Evolutionary conservation across 2,888 invertebrate genomes (phyloP).

Genomic region (Trypoxylon attenuatum): DNA sequence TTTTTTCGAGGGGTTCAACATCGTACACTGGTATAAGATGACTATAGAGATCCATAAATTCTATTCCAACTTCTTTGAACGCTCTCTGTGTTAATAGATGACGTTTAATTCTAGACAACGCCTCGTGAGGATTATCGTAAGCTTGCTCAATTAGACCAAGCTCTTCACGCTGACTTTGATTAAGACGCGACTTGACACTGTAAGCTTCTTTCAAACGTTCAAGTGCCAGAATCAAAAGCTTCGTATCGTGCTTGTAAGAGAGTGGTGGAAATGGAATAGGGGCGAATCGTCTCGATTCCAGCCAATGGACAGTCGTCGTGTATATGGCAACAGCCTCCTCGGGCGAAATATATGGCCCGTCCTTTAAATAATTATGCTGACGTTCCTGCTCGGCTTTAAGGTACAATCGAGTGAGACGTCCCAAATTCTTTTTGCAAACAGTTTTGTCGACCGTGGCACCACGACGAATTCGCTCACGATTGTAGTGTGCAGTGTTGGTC

Average conservation of each 20-base stretch:
- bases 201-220: slow-evolving; percentile 98
- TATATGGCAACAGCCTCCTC: slow-evolving; percentile 99
- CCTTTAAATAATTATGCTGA: slow-evolving; percentile 99
- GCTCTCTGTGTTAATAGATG: slow-evolving; percentile 98
- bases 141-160: slow-evolving; percentile 99
- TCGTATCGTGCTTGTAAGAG: slow-evolving; percentile 99
- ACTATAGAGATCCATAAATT: slow-evolving; percentile 99
- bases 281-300: slow-evolving; percentile 98
- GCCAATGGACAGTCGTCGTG: slow-evolving; percentile 99
- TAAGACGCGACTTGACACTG: slow-evolving; percentile 96
- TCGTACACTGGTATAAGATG: slow-evolving; percentile 99
- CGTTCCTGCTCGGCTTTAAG: slow-evolving; percentile 99
- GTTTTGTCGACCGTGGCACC: slow-evolving; percentile 99
- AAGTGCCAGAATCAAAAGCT: slow-evolving; percentile 95
- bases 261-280: slow-evolving; percentile 99
- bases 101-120: slow-evolving; percentile 98
- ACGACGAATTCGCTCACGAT: slow-evolving; percentile 97
- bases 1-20: slow-evolving; percentile 99
- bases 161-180: slow-evolving; percentile 99
- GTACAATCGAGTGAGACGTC: slow-evolving; percentile 96
- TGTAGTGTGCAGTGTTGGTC: slow-evolving; percentile 99
- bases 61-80: slow-evolving; percentile 99
- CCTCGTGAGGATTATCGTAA: slow-evolving; percentile 99
- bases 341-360: slow-evolving; percentile 99
- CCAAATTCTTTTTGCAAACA: slow-evolving; percentile 99